Percentiles rank a stretch among this genome's conserved stretches.
These are phyloP conservation scores for Actenoides hombroni DNA, from an alignment of 2,113 vertebrate species.

Conservation along the genomic window DNA sequence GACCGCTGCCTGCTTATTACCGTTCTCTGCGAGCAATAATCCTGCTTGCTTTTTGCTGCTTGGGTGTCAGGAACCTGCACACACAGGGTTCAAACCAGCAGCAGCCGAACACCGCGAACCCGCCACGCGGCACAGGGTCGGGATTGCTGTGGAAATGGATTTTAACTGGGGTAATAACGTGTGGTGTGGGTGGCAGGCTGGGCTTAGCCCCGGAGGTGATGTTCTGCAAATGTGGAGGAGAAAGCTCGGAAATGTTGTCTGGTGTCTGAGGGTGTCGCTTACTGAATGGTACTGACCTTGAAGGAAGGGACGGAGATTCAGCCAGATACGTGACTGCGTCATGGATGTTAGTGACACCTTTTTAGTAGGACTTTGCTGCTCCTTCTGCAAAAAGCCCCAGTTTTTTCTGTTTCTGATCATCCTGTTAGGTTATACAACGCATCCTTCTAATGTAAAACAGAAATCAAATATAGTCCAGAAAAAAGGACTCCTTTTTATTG, in stretches of 20 bases:
- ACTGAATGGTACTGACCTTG: not conserved
- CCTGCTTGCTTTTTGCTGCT: not conserved
- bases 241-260: not conserved
- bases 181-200: fast-evolving
- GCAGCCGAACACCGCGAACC: not conserved
- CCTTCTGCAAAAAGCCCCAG: not conserved
- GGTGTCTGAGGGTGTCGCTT: not conserved
- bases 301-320: not conserved
- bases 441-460: not conserved
- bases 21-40: not conserved
- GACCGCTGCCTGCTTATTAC: conserved; percentile 21
- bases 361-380: not conserved
- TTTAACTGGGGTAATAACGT: fast-evolving
- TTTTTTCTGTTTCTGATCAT: not conserved
- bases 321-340: not conserved
- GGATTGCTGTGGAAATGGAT: fast-evolving
- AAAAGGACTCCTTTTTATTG: not conserved
- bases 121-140: fast-evolving
- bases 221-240: not conserved
- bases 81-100: not conserved
- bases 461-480: not conserved
- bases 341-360: not conserved
- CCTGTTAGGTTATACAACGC: not conserved
- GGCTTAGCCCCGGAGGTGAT: fast-evolving
- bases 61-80: not conserved